Conservation (phyloP, 2,888 invertebrate genomes). For the Geotrupes spiniger region DNA sequence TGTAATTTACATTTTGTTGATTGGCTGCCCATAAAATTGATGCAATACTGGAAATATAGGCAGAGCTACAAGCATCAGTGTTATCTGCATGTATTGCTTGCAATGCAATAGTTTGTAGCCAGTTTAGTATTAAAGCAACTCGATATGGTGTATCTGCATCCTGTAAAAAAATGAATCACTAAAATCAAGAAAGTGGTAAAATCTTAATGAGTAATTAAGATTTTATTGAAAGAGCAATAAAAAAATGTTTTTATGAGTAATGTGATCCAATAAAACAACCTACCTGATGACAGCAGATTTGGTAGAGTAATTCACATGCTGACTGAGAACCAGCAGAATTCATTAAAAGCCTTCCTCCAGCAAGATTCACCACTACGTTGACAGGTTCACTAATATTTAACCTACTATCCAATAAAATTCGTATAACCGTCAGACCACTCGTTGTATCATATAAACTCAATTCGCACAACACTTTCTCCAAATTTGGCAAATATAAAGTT, state of each 20-base stretch:
- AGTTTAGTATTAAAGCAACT: constrained; percentile 66
- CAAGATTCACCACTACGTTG: constrained; percentile 38
- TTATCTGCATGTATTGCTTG: constrained; percentile 47
- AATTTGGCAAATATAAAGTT: constrained; percentile 60
- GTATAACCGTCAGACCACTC: constrained; percentile 58
- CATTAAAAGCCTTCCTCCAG: constrained; percentile 42
- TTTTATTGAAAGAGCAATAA: not conserved
- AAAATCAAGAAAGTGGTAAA: no score
- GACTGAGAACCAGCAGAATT: constrained; percentile 54
- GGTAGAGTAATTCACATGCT: constrained; percentile 78
- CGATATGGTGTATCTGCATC: constrained; percentile 60
- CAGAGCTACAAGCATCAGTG: constrained; percentile 50
- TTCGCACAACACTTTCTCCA: constrained; percentile 68
- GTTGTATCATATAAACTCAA: constrained; percentile 65
- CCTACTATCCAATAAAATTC: constrained; percentile 59
- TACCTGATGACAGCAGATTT: constrained; percentile 64
- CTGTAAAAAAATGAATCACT: constrained; percentile 33
- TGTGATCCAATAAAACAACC: no score
- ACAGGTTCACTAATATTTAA: constrained; percentile 45
- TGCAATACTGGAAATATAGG: constrained; percentile 74
- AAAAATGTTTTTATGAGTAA: no score
- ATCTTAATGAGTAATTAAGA: no score
- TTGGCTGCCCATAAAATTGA: constrained; percentile 77
- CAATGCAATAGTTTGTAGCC: constrained; percentile 63
- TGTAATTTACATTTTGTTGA: constrained; percentile 59